Conservation (phyloP, 2,888 invertebrate species). For the Cotesia congregata region DNA sequence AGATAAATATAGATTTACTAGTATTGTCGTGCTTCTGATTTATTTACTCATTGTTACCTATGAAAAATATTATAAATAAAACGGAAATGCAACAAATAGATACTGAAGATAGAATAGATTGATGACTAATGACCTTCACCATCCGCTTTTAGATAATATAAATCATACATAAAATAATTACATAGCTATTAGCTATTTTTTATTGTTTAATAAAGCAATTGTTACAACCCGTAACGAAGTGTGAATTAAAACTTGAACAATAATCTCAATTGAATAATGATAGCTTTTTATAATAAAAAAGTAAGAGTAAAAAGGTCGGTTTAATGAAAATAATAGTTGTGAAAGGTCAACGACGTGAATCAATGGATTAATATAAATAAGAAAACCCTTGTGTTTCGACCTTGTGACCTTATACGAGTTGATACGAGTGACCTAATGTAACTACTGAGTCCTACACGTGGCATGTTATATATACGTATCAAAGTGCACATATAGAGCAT, state of each 20-base stretch:
- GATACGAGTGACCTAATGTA: slow-evolving; percentile 50
- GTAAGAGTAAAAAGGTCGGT: no score
- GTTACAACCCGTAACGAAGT: no score
- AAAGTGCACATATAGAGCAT: slow-evolving; percentile 56
- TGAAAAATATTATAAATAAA: background rate
- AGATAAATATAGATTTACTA: no score
- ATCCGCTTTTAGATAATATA: slow-evolving; percentile 5
- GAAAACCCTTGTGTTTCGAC: slow-evolving; percentile 47
- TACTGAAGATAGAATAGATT: background rate
- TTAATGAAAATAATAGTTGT: background rate
- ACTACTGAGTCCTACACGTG: slow-evolving; percentile 39
- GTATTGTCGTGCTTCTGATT: no score
- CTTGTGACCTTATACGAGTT: slow-evolving; percentile 60
- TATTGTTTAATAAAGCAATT: background rate
- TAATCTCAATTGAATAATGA: no score
- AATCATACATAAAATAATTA: background rate
- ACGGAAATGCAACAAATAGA: background rate
- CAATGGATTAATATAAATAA: slow-evolving; percentile 6
- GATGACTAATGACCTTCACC: background rate
- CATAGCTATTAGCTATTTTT: background rate
- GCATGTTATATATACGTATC: slow-evolving; percentile 51
- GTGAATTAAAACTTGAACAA: no score
- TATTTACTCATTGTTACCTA: no score
- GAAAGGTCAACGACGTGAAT: background rate
- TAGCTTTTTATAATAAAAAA: no score